Conservation (phyloP, 2,113 vertebrate species). For the Leucosticte australis region DNA sequence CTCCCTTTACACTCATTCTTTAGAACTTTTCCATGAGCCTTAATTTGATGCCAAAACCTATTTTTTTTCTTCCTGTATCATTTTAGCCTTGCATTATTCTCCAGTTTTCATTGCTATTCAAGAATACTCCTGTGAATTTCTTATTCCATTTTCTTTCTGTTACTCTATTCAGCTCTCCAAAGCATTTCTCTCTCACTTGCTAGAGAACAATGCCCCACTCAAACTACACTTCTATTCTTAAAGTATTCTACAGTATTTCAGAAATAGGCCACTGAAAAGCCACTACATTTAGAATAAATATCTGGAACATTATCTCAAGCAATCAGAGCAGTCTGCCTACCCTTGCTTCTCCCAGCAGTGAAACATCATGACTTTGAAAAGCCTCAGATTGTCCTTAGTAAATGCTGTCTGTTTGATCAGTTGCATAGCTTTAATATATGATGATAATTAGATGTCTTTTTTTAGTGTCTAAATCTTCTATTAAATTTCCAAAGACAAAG, state of each 20-base stretch:
- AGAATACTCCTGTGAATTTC: slow-evolving; percentile 30
- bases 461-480: not conserved
- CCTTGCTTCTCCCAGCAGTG: slow-evolving; percentile 34
- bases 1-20: not conserved
- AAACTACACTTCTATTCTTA: slow-evolving; percentile 44
- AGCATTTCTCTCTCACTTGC: slow-evolving; percentile 22
- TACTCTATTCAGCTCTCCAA: slow-evolving; percentile 38
- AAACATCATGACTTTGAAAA: slow-evolving; percentile 3
- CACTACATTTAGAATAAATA: slow-evolving; percentile 31
- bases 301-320: slow-evolving; percentile 35
- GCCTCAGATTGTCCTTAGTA: not conserved
- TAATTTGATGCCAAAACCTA: slow-evolving; percentile 19
- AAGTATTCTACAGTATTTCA: slow-evolving; percentile 41
- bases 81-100: slow-evolving; percentile 26
- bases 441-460: not conserved
- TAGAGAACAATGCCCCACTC: slow-evolving; percentile 55
- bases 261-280: slow-evolving; percentile 51
- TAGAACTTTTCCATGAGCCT: slow-evolving; percentile 16
- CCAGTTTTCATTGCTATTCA: slow-evolving; percentile 42
- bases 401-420: not conserved
- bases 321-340: slow-evolving; percentile 42
- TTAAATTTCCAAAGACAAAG: not conserved
- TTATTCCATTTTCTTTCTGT: slow-evolving; percentile 37
- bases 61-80: slow-evolving; percentile 4
- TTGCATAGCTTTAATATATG: not conserved